Percentiles rank a stretch among this genome's conserved stretches.
phyloP scores from a whole-genome alignment of 1,140 invertebrate genomes.

The Drosophila sulfurigaster region DNA sequence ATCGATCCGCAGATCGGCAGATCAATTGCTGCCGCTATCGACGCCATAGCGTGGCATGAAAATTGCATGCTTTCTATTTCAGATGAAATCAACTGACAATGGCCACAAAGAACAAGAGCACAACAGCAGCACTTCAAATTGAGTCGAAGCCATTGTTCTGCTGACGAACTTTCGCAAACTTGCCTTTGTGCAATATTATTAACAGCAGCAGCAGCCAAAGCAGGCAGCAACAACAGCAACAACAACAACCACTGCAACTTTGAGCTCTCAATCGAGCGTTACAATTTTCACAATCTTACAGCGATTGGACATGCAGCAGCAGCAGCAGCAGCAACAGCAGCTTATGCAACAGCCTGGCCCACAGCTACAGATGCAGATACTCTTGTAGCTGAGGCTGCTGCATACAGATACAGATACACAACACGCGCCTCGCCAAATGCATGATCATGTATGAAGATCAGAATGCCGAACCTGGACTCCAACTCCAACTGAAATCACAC shows the following conservation, averaged over 20 bases:
- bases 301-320: conserved; percentile 76
- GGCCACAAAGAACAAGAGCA: conserved; percentile 56
- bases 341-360: conserved; percentile 51
- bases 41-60: conserved; percentile 75
- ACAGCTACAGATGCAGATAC: conserved; percentile 71
- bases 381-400: conserved; percentile 1
- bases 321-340: conserved; percentile 41
- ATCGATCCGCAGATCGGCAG: conserved; percentile 72
- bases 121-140: conserved; percentile 61
- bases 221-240: conserved; percentile 26
- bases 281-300: conserved; percentile 81
- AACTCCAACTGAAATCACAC: conserved; percentile 51
- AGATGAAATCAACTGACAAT: conserved; percentile 82
- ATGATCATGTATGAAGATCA: conserved; percentile 78
- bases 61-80: conserved; percentile 84
- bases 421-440: conserved; percentile 54
- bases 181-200: conserved; percentile 82
- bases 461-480: conserved; percentile 63
- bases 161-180: conserved; percentile 77
- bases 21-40: conserved; percentile 81
- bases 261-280: conserved; percentile 83
- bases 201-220: conserved; percentile 58
- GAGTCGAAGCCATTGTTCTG: conserved; percentile 76
- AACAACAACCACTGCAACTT: conserved; percentile 53
- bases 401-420: conserved; percentile 28